These are phyloP conservation scores for Ameiurus melas DNA, from an alignment of 2,113 vertebrate species.

Conservation along the genomic window DNA sequence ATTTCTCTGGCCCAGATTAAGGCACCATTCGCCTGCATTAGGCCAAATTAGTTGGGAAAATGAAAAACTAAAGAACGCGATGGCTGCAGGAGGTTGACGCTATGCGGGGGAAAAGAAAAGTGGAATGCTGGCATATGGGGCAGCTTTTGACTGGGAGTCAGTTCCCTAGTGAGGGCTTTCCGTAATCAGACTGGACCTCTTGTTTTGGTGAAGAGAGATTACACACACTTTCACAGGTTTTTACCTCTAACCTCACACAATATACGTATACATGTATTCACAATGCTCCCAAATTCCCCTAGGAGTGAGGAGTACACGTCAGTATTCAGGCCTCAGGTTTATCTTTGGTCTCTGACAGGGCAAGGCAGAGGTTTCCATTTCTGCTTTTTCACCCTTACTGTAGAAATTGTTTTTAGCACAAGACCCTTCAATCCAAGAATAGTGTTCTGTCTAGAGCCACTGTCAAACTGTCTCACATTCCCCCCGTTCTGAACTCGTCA, in stretches of 20 bases:
- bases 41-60: constrained; percentile 55
- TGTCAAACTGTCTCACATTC: neutral
- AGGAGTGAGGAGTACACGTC: neutral
- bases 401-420: neutral
- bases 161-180: neutral
- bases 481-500: neutral
- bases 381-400: neutral
- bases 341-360: neutral
- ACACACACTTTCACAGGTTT: neutral
- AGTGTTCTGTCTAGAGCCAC: neutral
- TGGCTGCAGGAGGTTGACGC: constrained; percentile 31
- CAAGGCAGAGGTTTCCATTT: neutral
- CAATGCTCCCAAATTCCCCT: neutral
- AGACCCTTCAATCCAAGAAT: neutral
- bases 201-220: neutral
- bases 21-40: constrained; percentile 42
- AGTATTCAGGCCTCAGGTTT: neutral
- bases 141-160: neutral
- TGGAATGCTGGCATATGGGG: constrained; percentile 14
- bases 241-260: neutral
- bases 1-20: constrained; percentile 57
- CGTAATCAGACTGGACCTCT: neutral
- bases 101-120: neutral
- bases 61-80: constrained; percentile 47
- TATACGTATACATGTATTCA: neutral